phyloP scores from a whole-genome alignment of 2,113 vertebrate species.

The Odocoileus virginianus region DNA sequence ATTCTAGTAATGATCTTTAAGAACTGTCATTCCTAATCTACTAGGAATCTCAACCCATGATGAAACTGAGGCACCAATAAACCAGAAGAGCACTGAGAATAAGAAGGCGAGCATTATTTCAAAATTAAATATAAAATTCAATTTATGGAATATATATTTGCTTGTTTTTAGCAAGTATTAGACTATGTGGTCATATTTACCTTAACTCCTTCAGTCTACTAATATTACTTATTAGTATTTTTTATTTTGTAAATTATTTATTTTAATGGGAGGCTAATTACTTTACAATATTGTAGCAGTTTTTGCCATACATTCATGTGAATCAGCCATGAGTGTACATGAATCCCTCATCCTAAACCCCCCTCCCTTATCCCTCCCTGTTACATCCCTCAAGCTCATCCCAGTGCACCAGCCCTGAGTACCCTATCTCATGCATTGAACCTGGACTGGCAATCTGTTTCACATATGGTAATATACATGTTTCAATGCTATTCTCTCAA shows the following conservation, averaged over 20 bases:
- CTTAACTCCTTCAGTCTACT: not conserved
- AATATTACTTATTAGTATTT: not conserved
- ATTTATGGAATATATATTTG: not conserved
- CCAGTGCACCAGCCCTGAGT: not conserved
- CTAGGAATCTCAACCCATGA: not conserved
- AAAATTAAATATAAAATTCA: not conserved
- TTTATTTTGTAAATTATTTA: not conserved
- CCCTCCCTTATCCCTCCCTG: not conserved
- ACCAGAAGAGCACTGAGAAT: not conserved
- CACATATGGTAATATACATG: not conserved
- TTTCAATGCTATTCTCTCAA: not conserved
- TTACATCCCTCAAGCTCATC: not conserved
- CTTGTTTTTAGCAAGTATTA: not conserved
- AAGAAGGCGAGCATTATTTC: not conserved
- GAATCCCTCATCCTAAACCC: not conserved
- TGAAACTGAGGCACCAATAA: not conserved
- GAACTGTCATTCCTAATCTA: not conserved
- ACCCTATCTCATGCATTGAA: fast-evolving
- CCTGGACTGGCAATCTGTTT: not conserved
- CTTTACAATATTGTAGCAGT: not conserved
- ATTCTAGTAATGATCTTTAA: not conserved
- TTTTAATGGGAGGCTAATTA: not conserved
- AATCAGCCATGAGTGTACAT: not conserved
- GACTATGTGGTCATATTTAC: not conserved
- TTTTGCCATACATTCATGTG: not conserved